Conservation (phyloP, 2,888 invertebrate genomes). For the Ophioninae sp. region DNA sequence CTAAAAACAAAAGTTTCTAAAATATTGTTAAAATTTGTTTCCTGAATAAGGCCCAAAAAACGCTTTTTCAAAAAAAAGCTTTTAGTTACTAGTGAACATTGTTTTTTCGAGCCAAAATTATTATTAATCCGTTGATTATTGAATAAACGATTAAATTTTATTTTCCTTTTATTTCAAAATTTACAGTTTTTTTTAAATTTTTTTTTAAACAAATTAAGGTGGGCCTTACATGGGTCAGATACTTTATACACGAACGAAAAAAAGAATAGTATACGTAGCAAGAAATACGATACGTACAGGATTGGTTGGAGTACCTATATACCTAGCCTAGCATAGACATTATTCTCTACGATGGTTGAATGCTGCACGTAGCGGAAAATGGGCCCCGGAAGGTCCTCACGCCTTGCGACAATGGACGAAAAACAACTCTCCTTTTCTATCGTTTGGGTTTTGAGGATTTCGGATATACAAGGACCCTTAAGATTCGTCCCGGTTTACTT, state of each 20-base stretch:
- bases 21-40: too few relatives aligned
- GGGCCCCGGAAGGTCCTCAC: slow-evolving; percentile 69
- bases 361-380: slow-evolving; percentile 70
- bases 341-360: slow-evolving; percentile 65
- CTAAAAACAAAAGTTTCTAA: too few relatives aligned
- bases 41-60: too few relatives aligned
- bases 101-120: too few relatives aligned
- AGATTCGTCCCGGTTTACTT: slow-evolving; percentile 55
- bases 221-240: too few relatives aligned
- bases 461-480: slow-evolving; percentile 29
- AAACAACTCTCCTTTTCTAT: slow-evolving; percentile 40
- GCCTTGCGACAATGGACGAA: slow-evolving; percentile 70
- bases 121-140: too few relatives aligned
- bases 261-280: slow-evolving; percentile 26
- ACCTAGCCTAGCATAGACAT: slow-evolving; percentile 15
- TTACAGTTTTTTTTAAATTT: too few relatives aligned
- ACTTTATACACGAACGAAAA: slow-evolving; percentile 31
- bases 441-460: slow-evolving; percentile 12
- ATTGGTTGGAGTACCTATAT: slow-evolving; percentile 24
- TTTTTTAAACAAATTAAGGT: too few relatives aligned
- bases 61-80: too few relatives aligned
- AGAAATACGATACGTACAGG: slow-evolving; percentile 16
- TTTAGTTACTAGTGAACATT: too few relatives aligned
- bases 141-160: too few relatives aligned
- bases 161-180: too few relatives aligned